Evolutionary conservation across 2,797 vertebrate species (phyloP).

Genomic region (Bradypodion ventrale): DNA sequence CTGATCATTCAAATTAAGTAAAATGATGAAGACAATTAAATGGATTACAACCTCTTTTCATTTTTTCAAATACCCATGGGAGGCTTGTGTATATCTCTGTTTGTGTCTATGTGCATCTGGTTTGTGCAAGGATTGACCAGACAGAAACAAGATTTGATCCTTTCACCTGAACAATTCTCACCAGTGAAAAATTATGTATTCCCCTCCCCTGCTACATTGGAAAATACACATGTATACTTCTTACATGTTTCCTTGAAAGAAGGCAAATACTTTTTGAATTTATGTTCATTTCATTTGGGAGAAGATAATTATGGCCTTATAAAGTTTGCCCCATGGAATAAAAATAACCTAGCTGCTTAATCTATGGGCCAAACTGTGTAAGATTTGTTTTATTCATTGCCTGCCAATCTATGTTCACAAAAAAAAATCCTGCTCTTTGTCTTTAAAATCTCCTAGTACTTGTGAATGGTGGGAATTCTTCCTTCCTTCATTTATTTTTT

Average conservation of each 20-base stretch:
- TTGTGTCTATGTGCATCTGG: too few relatives aligned
- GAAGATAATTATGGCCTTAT: too few relatives aligned
- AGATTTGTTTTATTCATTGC: too few relatives aligned
- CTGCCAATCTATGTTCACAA: background rate
- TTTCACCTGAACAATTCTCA: background rate
- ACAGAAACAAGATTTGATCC: background rate
- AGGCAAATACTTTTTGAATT: too few relatives aligned
- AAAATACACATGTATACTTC: background rate
- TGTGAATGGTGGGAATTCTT: background rate
- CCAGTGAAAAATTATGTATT: background rate
- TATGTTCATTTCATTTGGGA: too few relatives aligned
- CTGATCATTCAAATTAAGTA: background rate
- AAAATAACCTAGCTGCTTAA: background rate
- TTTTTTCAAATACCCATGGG: background rate
- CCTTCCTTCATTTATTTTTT: background rate
- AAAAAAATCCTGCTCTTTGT: background rate
- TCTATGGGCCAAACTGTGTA: too few relatives aligned
- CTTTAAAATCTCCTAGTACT: background rate
- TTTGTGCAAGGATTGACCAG: background rate
- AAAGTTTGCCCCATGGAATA: too few relatives aligned
- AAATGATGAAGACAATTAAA: background rate
- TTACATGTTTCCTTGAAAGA: too few relatives aligned
- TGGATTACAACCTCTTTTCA: too few relatives aligned
- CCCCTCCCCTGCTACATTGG: background rate
- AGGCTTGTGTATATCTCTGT: background rate